phyloP scores from a whole-genome alignment of 2,797 vertebrate genomes.

The Acanthornis magna region DNA sequence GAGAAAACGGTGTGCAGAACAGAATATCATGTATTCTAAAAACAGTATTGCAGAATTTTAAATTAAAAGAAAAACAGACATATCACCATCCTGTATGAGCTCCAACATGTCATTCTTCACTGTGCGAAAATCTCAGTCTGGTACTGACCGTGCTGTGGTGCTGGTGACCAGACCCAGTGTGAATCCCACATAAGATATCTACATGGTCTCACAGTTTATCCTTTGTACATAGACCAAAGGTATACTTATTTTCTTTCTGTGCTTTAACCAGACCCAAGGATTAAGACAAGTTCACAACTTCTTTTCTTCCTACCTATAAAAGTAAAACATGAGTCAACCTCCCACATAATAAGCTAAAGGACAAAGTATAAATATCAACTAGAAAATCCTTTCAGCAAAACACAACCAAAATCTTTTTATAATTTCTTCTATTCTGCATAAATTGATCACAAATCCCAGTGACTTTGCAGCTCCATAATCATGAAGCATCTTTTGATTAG shows the following conservation, averaged over 20 bases:
- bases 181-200: neutral
- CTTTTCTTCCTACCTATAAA: neutral
- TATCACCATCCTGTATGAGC: neutral
- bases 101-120: neutral
- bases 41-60: neutral
- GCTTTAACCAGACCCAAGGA: neutral
- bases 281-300: neutral
- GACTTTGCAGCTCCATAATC: neutral
- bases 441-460: neutral
- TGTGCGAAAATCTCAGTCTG: neutral
- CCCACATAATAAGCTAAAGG: neutral
- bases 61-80: neutral
- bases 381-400: neutral
- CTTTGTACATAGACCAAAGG: neutral
- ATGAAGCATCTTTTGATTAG: neutral
- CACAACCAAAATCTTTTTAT: neutral
- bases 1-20: neutral
- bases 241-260: neutral
- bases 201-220: neutral
- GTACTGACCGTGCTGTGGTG: neutral
- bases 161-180: neutral
- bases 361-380: neutral
- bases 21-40: neutral
- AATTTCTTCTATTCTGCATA: neutral
- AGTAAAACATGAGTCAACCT: neutral